Evolutionary conservation across 2,113 vertebrate species (phyloP).

Genomic region (Myrmophylax atrothorax): DNA sequence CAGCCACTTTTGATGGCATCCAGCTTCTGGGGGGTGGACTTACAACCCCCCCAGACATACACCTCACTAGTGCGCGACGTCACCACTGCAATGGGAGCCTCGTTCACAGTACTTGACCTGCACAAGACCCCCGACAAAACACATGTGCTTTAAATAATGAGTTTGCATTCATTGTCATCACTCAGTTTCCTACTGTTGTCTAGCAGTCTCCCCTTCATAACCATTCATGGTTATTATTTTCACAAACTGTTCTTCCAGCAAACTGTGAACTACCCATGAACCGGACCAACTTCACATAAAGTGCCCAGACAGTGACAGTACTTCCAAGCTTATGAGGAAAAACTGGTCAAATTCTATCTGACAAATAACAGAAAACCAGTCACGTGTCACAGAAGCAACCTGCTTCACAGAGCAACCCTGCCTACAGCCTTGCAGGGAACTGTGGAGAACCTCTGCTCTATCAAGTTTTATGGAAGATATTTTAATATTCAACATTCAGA

Average conservation of each 20-base stretch:
- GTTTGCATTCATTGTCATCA: neutral
- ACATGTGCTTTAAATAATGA: neutral
- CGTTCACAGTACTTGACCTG: slow-evolving; percentile 88
- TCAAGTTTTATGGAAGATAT: neutral
- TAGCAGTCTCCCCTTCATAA: neutral
- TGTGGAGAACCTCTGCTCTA: neutral
- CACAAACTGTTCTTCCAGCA: neutral
- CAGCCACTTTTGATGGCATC: slow-evolving; percentile 95
- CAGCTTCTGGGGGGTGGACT: slow-evolving; percentile 95
- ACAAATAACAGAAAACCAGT: neutral
- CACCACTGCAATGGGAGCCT: slow-evolving; percentile 93
- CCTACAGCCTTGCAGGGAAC: neutral
- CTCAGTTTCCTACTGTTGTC: neutral
- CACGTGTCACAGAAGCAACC: neutral
- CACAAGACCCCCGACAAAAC: slow-evolving; percentile 33
- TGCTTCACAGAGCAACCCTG: neutral
- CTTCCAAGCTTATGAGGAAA: neutral
- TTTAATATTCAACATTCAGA: neutral
- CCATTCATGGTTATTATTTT: neutral
- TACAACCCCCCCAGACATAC: slow-evolving; percentile 98
- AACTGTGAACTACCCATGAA: neutral
- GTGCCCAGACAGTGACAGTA: neutral
- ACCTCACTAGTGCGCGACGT: slow-evolving; percentile 95
- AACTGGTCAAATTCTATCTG: neutral
- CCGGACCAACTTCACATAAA: neutral